Conservation (phyloP, 2,113 vertebrate species). For the Aplodontia rufa region DNA sequence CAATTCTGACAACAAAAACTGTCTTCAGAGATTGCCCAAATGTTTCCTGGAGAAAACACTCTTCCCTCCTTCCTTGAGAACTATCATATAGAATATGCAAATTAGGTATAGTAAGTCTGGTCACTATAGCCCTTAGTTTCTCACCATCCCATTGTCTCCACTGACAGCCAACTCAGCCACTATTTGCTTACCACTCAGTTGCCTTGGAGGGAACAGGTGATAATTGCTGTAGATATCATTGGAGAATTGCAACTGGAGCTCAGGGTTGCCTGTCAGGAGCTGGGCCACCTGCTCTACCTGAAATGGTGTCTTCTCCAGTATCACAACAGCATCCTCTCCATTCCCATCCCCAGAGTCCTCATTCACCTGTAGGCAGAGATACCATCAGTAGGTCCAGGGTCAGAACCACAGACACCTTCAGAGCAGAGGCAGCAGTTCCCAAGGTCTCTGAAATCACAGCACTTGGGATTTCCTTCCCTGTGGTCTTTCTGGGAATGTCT, state of each 20-base stretch:
- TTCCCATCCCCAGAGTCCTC: constrained; percentile 67
- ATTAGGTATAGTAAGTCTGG: neutral
- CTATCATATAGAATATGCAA: neutral
- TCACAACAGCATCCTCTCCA: constrained; percentile 90
- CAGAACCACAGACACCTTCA: neutral
- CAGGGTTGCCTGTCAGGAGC: constrained; percentile 85
- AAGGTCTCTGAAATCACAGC: neutral
- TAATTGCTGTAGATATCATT: constrained; percentile 97
- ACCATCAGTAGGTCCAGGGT: neutral
- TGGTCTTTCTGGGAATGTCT: neutral
- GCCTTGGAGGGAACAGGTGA: constrained; percentile 87
- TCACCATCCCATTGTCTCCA: too few species aligned
- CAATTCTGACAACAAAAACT: neutral
- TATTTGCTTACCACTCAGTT: constrained; percentile 88
- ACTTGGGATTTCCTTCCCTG: neutral
- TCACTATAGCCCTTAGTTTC: neutral
- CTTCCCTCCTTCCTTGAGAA: neutral
- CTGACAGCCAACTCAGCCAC: neutral
- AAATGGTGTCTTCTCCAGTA: constrained; percentile 97
- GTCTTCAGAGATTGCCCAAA: neutral
- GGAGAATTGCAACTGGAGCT: constrained; percentile 88
- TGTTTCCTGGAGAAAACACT: neutral
- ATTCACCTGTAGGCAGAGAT: constrained; percentile 82
- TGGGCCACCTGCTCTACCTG: constrained; percentile 87
- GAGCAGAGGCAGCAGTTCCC: neutral